A percentile compares a stretch with the other conserved stretches of the same genome.
These are phyloP conservation scores for Drosophila basisetae DNA, from an alignment of 2,888 invertebrate genomes.

Conservation along the genomic window DNA sequence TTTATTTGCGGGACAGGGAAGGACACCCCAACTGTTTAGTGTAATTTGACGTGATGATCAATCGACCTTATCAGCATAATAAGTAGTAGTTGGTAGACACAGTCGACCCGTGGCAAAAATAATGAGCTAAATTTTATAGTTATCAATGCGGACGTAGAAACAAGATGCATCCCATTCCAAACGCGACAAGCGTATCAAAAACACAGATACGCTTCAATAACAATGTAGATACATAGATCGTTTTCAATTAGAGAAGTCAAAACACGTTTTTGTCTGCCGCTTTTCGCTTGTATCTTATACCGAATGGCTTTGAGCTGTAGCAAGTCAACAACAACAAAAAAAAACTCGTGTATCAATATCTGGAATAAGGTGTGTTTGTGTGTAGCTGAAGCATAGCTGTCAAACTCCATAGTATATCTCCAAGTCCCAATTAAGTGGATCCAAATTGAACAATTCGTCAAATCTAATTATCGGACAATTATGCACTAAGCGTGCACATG, in stretches of 20 bases:
- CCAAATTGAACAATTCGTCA: slow-evolving; percentile 39
- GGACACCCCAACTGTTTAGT: slow-evolving; percentile 20
- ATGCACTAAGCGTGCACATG: not conserved
- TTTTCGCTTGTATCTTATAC: not conserved
- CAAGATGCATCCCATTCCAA: slow-evolving; percentile 34
- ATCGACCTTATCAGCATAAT: slow-evolving; percentile 54
- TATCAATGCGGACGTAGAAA: slow-evolving; percentile 45
- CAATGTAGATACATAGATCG: slow-evolving; percentile 28
- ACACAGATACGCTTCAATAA: slow-evolving; percentile 52
- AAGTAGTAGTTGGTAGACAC: not conserved
- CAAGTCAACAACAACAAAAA: slow-evolving; percentile 14
- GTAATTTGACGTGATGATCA: slow-evolving; percentile 37
- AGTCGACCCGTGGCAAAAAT: slow-evolving; percentile 17
- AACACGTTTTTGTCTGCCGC: slow-evolving; percentile 20
- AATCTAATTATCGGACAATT: slow-evolving; percentile 47
- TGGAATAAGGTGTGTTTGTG: slow-evolving; percentile 13
- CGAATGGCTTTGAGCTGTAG: slow-evolving; percentile 3
- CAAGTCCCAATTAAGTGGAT: slow-evolving; percentile 29
- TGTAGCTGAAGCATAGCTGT: slow-evolving; percentile 21
- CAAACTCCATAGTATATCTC: slow-evolving; percentile 34
- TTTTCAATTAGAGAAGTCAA: slow-evolving; percentile 26
- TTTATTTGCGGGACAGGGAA: slow-evolving; percentile 4
- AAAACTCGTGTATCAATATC: slow-evolving; percentile 21
- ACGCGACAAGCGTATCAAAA: slow-evolving; percentile 49
- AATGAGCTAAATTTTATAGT: slow-evolving; percentile 60